Evolutionary conservation across 2,888 invertebrate species (phyloP).

Genomic region (Leptopilina myrica): DNA sequence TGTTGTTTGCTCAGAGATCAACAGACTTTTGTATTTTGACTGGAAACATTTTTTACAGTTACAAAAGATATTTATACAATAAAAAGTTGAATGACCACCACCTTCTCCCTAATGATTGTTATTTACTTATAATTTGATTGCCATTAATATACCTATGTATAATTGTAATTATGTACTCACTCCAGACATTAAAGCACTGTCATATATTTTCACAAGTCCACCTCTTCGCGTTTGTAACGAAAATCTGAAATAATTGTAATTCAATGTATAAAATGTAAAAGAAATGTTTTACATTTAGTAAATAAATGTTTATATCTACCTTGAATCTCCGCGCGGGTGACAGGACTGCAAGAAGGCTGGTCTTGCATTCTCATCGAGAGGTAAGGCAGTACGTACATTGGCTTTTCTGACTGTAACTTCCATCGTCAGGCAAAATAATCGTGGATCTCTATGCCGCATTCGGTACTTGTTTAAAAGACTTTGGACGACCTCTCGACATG

Average conservation of each 20-base stretch:
- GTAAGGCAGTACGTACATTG: conserved; percentile 88
- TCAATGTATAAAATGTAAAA: too few relatives aligned
- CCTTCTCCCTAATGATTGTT: too few relatives aligned
- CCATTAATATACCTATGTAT: too few relatives aligned
- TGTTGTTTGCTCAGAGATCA: conserved; percentile 93
- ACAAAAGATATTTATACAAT: too few relatives aligned
- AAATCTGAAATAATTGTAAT: conserved; percentile 80
- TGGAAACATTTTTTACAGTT: conserved; percentile 68
- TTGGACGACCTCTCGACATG: conserved; percentile 90
- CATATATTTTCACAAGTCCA: conserved; percentile 94
- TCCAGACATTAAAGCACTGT: conserved; percentile 91
- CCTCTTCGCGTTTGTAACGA: conserved; percentile 92
- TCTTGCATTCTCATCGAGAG: conserved; percentile 91
- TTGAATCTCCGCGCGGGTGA: conserved; percentile 95
- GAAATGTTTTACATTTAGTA: too few relatives aligned
- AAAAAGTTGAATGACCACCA: too few relatives aligned
- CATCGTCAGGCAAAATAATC: conserved; percentile 96
- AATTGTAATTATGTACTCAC: conserved; percentile 72
- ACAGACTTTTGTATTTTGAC: conserved; percentile 93
- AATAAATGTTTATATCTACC: conserved; percentile 76
- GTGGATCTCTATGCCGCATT: conserved; percentile 94
- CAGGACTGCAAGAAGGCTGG: conserved; percentile 95
- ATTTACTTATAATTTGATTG: too few relatives aligned
- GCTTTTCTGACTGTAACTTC: conserved; percentile 92
- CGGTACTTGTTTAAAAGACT: conserved; percentile 92